Evolutionary conservation across 1,140 invertebrate genomes (phyloP), one percentile per base, ranked within the genome.

Genomic region (Leguminivora glycinivorella): DNA sequence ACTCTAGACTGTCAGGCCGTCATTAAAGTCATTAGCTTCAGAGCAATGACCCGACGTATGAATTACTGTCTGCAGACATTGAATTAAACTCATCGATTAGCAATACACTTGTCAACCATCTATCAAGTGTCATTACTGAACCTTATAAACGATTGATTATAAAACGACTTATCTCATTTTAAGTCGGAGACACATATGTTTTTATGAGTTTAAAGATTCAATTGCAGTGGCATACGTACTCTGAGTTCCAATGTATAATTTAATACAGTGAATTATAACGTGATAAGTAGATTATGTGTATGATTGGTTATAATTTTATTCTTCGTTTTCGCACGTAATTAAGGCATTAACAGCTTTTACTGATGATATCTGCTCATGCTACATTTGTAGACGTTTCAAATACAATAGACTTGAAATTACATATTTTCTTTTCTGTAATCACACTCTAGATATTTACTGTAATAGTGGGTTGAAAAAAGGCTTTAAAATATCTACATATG

Each of bases 271-370:
- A 63, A 34, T 63, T 29, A 63, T 31, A 26, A 9, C 24, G n/a
- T 10, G 52, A 25, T 19, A 26, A 14, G 9, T 26, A 12, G n/a
- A n/a, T n/a, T n/a, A n/a, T n/a, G n/a, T n/a, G 12, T 25, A n/a
- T 60, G 56, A 60, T 60, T 60, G 26, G 25, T 60, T 60, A 60
- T 60, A 29, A 60, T 60, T 60, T 60, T 60, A 60, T 60, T 26
- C 56, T 60, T 22, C 17, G 6, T n/a, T 63, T 31, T 63, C n/a
- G 2, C 26, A 34, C n/a, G 25, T 17, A 63, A 63, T 63, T 17
- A 31, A 63, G 10, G 25, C 4, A 2, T 63, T 63, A 58, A 1
- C 4, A 4, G 12, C 4, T 4, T 1, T 14, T 58, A n/a, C 7
- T 26, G 25, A 58, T 58, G 22, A 58, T 58, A 58, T 56, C 19